Base-by-base conservation (phyloP, 2,888 invertebrate genomes). In the Teleogryllus oceanicus region DNA sequence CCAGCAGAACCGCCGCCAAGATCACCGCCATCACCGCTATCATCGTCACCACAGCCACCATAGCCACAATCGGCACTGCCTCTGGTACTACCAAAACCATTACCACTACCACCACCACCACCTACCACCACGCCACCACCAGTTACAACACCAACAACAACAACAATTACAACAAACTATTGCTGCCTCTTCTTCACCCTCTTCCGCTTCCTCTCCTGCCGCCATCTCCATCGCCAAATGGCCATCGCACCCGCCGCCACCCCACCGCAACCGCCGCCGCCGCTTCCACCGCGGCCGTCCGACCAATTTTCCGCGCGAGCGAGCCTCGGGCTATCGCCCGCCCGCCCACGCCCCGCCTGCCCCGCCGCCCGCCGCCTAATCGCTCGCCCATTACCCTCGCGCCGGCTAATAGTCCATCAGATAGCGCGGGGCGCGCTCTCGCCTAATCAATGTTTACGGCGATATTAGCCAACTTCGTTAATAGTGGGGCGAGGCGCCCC, bases 371-470 rank as follows among this genome's bases (percentile, higher is more conserved):
- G 62, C 62, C 62, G 13, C n/a, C 62, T 62, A 62, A 62, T 62
- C 62, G 62, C 62, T 62, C 62, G 62, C 62, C 62, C 62, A 62
- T 62, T 62, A 62, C 62, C 62, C 62, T 62, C 62, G 62, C 62
- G 16, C n/a, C n/a, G 62, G 62, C 62, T 62, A 62, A 62, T 62
- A 62, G 62, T 62, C 62, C 62, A 62, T 62, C 62, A 62, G 62
- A 62, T 62, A 62, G 62, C 62, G 16, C 62, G 62, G 16, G 62
- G n/a, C 62, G 16, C 62, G 62, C 62, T 13, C 62, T n/a, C 62
- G 16, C 13, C 62, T 62, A n/a, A 62, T 62, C 62, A 62, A 62
- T 62, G 62, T 62, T 62, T 62, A 62, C 62, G 62, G n/a, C 62
- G 62, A 62, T 62, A 62, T 62, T 62, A 62, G 62, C 62, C n/a